A percentile compares a stretch with the other conserved stretches of the same genome.
These are phyloP conservation scores for Candidula unifasciata DNA, from an alignment of 2,888 invertebrate species.

Conservation along the genomic window DNA sequence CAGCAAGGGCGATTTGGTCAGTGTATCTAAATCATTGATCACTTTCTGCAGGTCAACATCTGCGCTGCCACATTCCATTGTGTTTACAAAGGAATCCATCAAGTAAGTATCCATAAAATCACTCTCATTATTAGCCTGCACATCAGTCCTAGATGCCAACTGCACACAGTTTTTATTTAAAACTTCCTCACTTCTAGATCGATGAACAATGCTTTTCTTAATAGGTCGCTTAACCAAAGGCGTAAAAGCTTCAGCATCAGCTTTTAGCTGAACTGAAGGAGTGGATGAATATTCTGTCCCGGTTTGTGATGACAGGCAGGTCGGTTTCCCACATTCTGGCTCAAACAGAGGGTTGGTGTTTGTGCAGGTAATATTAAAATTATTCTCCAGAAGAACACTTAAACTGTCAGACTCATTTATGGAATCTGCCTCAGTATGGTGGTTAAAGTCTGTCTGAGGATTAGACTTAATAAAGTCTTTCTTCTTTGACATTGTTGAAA, in stretches of 20 bases:
- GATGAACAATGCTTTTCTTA: conserved; percentile 46
- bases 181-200: conserved; percentile 41
- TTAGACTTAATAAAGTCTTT: conserved; percentile 46
- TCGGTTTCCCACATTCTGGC: neutral
- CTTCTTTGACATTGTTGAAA: conserved; percentile 41
- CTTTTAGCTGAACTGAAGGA: conserved; percentile 5
- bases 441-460: neutral
- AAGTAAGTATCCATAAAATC: conserved; percentile 24
- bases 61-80: conserved; percentile 26
- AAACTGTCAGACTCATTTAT: conserved; percentile 2
- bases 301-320: neutral
- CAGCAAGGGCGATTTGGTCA: conserved; percentile 33
- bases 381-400: neutral
- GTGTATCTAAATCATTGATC: conserved; percentile 39
- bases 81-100: conserved; percentile 46
- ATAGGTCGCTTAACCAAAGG: conserved; percentile 30
- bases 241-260: neutral
- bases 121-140: conserved; percentile 3
- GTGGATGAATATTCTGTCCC: neutral
- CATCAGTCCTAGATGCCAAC: neutral
- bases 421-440: neutral
- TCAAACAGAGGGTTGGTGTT: neutral
- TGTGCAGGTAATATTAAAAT: neutral
- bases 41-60: conserved; percentile 45
- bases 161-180: conserved; percentile 16